Base-by-base conservation (phyloP, 1,140 invertebrate genomes). In the Macrosteles quadrilineatus region DNA sequence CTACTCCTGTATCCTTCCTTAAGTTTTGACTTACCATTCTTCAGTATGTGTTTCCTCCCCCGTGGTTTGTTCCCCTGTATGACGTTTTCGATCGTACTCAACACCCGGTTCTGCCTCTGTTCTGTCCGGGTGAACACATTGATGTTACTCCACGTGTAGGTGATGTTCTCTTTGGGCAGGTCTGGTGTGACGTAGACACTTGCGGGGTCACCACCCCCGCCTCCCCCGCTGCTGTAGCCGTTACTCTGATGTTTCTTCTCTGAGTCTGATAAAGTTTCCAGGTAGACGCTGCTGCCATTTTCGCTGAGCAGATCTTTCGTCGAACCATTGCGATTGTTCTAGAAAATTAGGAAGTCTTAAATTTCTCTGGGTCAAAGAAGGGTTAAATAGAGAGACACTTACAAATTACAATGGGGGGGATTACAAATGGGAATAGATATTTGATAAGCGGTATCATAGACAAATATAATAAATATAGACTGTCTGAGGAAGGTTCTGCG, bases 71-170 rank as follows among this genome's bases (percentile, higher is more conserved):
- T 47, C 17, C 55, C 14, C 17, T 65, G 59, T 21, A 50, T 45
- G 25, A 73, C 12, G 29, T 45, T 62, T 57, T 36, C 40, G 57
- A 70, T 53, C 4, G 62, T 59, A 19, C 31, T 69, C 27, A 66
- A 30, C 9, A 70, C 70, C 59, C 65, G 65, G 14, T 65, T 57
- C 11, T 68, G 75, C 4, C 76, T 74, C 43, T 74, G 76, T 17
- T 72, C 75, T 27, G 84, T 77, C 55, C 81, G 77, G 71, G 80
- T 83, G 72, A 86, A 90, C 12, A 88, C 88, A 76, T 89, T 89
- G 57, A 91, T 80, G 69, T 88, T 86, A 30, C 85, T 86, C 90
- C 90, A 91, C 6, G 87, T 84, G 77, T 90, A 90, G 1, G 85
- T 87, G 32, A 89, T 76, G 14, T 76, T 73, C 78, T 76, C 76